Evolutionary conservation across 1,140 invertebrate species (phyloP).

Genomic region (Bombus picipes): DNA sequence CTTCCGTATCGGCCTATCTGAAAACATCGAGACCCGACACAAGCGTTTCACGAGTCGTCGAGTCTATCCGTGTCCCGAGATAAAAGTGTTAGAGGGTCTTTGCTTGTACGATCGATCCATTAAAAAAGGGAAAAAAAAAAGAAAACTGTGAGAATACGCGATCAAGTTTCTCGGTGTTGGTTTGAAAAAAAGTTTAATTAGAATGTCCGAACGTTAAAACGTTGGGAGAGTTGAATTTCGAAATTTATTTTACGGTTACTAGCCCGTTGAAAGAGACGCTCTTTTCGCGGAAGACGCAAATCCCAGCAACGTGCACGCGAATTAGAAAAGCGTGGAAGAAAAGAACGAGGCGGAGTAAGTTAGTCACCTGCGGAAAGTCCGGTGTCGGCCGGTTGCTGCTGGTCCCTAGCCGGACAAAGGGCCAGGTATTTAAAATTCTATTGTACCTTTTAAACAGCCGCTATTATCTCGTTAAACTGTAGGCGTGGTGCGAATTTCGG

Average conservation of each 20-base stretch:
- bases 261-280: not conserved
- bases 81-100: too few relatives aligned
- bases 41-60: too few relatives aligned
- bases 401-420: constrained; percentile 30
- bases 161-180: not conserved
- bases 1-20: not conserved
- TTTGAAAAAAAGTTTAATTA: not conserved
- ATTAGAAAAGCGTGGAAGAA: not conserved
- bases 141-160: not conserved
- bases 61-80: not conserved
- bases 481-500: constrained; percentile 73
- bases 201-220: rapidly evolving
- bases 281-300: not conserved
- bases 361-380: constrained; percentile 34
- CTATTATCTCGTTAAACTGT: constrained; percentile 75
- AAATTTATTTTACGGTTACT: not conserved
- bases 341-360: constrained; percentile 32
- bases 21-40: not conserved
- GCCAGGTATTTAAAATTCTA: constrained; percentile 58
- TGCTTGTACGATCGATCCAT: too few relatives aligned
- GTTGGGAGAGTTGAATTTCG: not conserved
- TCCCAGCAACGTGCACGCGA: not conserved
- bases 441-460: constrained; percentile 67
- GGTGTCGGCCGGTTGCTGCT: constrained; percentile 1
- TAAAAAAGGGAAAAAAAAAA: too few relatives aligned